A percentile compares a stretch with the other conserved stretches of the same genome.
These are phyloP conservation scores for Argyrosomus japonicus DNA, from an alignment of 2,113 vertebrate species.

Conservation along the genomic window DNA sequence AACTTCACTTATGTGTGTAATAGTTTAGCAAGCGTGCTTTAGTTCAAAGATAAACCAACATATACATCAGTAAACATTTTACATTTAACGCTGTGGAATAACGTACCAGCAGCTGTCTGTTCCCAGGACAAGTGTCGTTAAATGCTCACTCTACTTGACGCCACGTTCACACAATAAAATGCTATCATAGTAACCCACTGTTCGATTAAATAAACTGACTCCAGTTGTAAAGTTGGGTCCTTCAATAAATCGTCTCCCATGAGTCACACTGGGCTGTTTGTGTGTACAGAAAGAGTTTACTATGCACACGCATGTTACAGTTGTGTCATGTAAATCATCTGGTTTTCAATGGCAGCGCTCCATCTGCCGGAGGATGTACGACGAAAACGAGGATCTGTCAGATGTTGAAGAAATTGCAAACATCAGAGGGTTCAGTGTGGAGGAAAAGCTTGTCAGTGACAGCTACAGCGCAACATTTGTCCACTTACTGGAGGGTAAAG, in stretches of 20 bases:
- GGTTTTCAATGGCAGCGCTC: constrained; percentile 85
- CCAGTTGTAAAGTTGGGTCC: constrained; percentile 28
- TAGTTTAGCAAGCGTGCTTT: neutral
- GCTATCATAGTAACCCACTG: neutral
- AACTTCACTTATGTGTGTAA: neutral
- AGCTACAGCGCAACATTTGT: constrained; percentile 89
- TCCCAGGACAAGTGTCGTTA: neutral
- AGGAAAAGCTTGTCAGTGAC: constrained; percentile 92
- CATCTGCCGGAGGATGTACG: constrained; percentile 92
- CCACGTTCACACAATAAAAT: neutral
- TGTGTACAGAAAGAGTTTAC: neutral
- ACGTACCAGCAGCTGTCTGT: neutral
- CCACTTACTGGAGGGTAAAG: constrained; percentile 93
- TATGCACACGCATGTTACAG: constrained; percentile 4
- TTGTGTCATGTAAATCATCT: constrained; percentile 35
- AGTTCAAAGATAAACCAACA: neutral
- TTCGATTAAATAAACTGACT: too few species aligned
- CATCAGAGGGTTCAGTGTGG: constrained; percentile 93
- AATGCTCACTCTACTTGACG: neutral
- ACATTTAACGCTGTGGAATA: neutral
- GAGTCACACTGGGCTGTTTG: neutral
- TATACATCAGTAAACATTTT: neutral
- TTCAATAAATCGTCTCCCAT: neutral
- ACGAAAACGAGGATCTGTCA: constrained; percentile 94
- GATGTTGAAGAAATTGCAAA: constrained; percentile 96